A percentile compares a stretch with the other conserved stretches of the same genome.
These are phyloP conservation scores for Drosophila neonasuta DNA, from an alignment of 2,888 invertebrate genomes.

Conservation along the genomic window DNA sequence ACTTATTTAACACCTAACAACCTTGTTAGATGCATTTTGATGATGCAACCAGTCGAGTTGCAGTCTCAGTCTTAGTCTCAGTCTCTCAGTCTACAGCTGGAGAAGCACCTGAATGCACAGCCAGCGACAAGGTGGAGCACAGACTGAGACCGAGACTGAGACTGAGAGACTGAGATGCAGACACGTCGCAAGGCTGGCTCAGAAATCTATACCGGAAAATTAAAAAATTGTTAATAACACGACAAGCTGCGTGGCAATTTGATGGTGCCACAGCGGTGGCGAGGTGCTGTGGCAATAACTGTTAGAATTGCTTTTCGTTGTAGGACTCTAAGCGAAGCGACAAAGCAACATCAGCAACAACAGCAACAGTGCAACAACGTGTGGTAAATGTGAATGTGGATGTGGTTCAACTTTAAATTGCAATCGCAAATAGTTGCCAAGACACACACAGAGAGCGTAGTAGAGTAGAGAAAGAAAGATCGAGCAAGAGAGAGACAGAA, in stretches of 20 bases:
- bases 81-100: conserved; percentile 15
- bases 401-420: conserved; percentile 63
- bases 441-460: conserved; percentile 18
- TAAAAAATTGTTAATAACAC: conserved; percentile 78
- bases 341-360: conserved; percentile 30
- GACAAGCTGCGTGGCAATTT: conserved; percentile 62
- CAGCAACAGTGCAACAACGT: conserved; percentile 21
- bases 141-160: conserved; percentile 4
- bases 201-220: conserved; percentile 79
- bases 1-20: conserved; percentile 80
- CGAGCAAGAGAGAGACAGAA: neutral
- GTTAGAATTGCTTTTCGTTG: conserved; percentile 75
- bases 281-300: conserved; percentile 61
- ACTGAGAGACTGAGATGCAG: conserved; percentile 16
- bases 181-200: conserved; percentile 53
- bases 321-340: conserved; percentile 47
- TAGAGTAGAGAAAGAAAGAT: neutral
- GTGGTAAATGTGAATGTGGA: conserved; percentile 48
- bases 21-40: conserved; percentile 78
- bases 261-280: conserved; percentile 38
- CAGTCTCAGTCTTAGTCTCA: conserved; percentile 3
- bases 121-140: conserved; percentile 65
- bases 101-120: conserved; percentile 29
- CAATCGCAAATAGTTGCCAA: conserved; percentile 55
- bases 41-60: conserved; percentile 62